phyloP scores from a whole-genome alignment of 2,797 vertebrate species.

The Ciconia nigra region DNA sequence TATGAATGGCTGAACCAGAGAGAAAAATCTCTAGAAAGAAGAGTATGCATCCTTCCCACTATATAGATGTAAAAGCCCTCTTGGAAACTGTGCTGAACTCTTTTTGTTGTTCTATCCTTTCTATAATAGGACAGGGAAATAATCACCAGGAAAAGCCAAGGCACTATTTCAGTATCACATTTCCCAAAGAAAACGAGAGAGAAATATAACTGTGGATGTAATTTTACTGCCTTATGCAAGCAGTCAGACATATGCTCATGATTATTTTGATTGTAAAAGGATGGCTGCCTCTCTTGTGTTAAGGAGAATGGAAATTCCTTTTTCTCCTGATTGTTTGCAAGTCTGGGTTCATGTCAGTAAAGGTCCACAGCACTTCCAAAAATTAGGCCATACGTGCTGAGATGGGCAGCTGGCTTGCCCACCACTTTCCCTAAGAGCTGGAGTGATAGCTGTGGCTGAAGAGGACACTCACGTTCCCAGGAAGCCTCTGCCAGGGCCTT shows the following conservation, averaged over 20 bases:
- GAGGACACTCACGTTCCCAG: not conserved
- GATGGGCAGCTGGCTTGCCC: not conserved
- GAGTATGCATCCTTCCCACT: not conserved
- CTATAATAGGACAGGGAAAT: not conserved
- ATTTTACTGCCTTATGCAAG: slow-evolving; percentile 36
- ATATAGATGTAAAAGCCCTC: not conserved
- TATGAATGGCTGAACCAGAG: not conserved
- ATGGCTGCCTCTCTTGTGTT: not conserved
- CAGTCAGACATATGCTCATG: slow-evolving; percentile 23
- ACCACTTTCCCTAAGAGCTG: not conserved
- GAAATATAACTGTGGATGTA: slow-evolving; percentile 20
- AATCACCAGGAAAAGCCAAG: slow-evolving; percentile 15
- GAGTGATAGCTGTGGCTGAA: not conserved
- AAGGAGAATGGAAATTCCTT: slow-evolving; percentile 19
- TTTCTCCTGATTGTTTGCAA: not conserved
- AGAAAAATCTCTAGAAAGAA: not conserved
- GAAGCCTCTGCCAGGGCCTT: not conserved
- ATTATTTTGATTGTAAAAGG: slow-evolving; percentile 49
- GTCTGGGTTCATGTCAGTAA: not conserved
- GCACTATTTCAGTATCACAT: slow-evolving; percentile 11
- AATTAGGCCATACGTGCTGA: not conserved
- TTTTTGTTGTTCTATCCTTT: not conserved
- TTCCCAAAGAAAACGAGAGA: not conserved
- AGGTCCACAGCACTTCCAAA: not conserved
- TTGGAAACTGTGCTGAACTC: not conserved